Evolutionary conservation across 1,140 invertebrate species (phyloP), one percentile per base, ranked within the genome.

Genomic region (Mactra quadrangularis): DNA sequence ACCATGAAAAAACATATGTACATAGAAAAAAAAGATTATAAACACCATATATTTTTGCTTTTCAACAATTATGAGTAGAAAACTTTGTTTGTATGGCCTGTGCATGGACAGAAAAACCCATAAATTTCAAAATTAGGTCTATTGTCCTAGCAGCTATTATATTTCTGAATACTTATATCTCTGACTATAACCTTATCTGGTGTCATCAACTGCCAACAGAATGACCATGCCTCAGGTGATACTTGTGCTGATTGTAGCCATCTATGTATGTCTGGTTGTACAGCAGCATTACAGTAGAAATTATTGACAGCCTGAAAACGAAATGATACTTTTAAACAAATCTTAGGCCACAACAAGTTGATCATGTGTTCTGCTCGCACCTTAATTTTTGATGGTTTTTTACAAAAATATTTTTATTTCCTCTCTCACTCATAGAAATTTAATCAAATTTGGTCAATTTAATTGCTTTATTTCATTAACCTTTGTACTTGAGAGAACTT

Each of bases 191-290:
- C 95, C 94, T 97, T 97, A 74, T 95, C 94, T 13, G 96, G 94
- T 89, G 96, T 94, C 81, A 98, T 94, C 22, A 98, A 94, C 74
- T 97, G 95, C 97, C 97, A 98, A 0, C 97, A 95, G 93, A 98
- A 97, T 84, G 95, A 95, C 97, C 97, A 98, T 29, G 97, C 97
- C 92, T 97, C 95, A 17, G 95, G 94, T 31, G 96, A 97, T 76
- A 95, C 94, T 93, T 98, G 97, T 29, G 96, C 96, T 72, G 95
- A 94, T 57, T 96, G 96, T 33, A 98, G 94, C 96, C 96, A 97
- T 22, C 95, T 93, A 91, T 98, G 97, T 83, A 96, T 95, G 84
- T 97, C 95, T 27, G 95, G 95, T 90, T 96, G 95, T 17, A 87
- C 55, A 76, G 70, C 76, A 6, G 85, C 82, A 71, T 90, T 87